Conservation (phyloP, 2,888 invertebrate species). For the Macrosoma leucophasiata region DNA sequence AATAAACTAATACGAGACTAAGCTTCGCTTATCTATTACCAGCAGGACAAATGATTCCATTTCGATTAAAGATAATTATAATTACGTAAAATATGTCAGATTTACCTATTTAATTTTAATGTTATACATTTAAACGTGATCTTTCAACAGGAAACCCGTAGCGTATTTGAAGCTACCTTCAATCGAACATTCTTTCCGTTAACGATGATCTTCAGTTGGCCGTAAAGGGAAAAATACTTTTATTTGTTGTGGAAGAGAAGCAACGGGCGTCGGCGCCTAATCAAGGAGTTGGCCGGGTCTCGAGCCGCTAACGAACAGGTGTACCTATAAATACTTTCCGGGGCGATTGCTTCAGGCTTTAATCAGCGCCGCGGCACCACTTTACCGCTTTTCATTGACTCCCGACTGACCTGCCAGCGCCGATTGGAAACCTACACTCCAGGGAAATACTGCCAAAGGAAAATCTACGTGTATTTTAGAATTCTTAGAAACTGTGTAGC, state of each 20-base stretch:
- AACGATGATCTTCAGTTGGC: conserved; percentile 41
- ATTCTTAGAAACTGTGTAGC: conserved; percentile 32
- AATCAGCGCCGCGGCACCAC: conserved; percentile 71
- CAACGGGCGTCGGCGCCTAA: conserved; percentile 71
- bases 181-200: not conserved
- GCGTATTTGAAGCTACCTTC: too few relatives aligned
- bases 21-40: too few relatives aligned
- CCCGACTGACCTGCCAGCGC: conserved; percentile 61
- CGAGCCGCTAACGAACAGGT: conserved; percentile 73
- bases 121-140: too few relatives aligned
- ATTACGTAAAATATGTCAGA: too few relatives aligned
- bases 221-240: conserved; percentile 59
- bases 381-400: conserved; percentile 74
- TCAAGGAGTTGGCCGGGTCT: conserved; percentile 72
- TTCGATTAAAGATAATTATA: too few relatives aligned
- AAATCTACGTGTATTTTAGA: conserved; percentile 55
- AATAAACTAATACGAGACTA: too few relatives aligned
- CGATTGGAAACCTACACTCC: conserved; percentile 69
- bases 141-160: too few relatives aligned
- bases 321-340: conserved; percentile 75
- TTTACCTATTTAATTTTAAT: too few relatives aligned
- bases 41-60: too few relatives aligned
- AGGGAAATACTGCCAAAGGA: conserved; percentile 52
- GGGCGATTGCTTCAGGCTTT: conserved; percentile 73
- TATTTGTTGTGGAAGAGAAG: conserved; percentile 65